phyloP scores from a whole-genome alignment of 2,888 invertebrate genomes.

The Thymelicus lineola region DNA sequence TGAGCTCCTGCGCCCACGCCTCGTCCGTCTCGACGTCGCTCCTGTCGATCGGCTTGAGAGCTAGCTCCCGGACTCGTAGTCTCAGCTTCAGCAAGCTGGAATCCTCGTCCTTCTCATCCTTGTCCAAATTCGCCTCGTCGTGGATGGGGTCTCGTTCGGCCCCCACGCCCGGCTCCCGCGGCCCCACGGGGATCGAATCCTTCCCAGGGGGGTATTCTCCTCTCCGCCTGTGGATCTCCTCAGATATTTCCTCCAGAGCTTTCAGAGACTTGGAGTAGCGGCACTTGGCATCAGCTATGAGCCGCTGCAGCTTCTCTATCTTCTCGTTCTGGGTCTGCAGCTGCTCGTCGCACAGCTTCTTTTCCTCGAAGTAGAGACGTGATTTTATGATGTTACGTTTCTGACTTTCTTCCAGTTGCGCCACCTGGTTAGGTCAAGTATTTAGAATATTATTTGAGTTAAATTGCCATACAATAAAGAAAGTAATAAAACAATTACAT shows the following conservation, averaged over 20 bases:
- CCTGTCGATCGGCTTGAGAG: conserved; percentile 90
- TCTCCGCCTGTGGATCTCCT: conserved; percentile 92
- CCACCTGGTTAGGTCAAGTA: conserved; percentile 76
- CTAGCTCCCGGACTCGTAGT: conserved; percentile 89
- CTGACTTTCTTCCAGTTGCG: conserved; percentile 92
- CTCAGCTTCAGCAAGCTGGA: conserved; percentile 88
- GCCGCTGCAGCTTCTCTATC: conserved; percentile 92
- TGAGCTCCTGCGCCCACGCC: conserved; percentile 91
- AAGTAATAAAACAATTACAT: too few relatives aligned
- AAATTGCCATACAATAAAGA: too few relatives aligned
- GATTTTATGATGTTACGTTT: conserved; percentile 94
- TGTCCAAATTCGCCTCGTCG: conserved; percentile 62
- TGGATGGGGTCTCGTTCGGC: conserved; percentile 86
- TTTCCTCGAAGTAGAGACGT: conserved; percentile 96
- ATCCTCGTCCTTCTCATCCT: conserved; percentile 75
- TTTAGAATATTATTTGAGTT: too few relatives aligned
- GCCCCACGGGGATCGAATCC: conserved; percentile 77
- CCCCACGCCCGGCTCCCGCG: conserved; percentile 90
- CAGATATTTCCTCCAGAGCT: conserved; percentile 95
- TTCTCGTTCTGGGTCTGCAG: conserved; percentile 93
- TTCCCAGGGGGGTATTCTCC: conserved; percentile 82
- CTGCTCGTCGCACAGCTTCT: conserved; percentile 93
- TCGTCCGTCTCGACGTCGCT: conserved; percentile 88
- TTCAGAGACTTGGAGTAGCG: conserved; percentile 93
- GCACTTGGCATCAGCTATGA: conserved; percentile 91